Evolutionary conservation across 2,888 invertebrate species (phyloP).

Genomic region (Nomada goodeniana): DNA sequence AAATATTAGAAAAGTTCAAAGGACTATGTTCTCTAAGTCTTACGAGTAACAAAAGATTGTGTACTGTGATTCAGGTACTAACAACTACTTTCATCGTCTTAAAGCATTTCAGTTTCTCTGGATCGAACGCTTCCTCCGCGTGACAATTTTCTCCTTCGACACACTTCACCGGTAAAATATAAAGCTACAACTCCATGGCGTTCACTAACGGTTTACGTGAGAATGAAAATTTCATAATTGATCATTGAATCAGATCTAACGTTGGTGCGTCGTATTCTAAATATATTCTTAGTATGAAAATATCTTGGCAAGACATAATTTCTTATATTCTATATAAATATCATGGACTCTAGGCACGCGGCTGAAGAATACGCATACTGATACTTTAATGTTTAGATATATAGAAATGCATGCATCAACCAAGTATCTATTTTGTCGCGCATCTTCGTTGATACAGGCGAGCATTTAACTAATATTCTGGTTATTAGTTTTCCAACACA

Average conservation of each 20-base stretch:
- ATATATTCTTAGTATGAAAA: slow-evolving; percentile 55
- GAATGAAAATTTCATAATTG: slow-evolving; percentile 22
- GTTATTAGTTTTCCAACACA: not conserved
- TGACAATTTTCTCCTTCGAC: not conserved
- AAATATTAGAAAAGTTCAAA: slow-evolving; percentile 56
- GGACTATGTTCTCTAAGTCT: slow-evolving; percentile 60
- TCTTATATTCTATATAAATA: slow-evolving; percentile 53
- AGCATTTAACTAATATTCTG: not conserved
- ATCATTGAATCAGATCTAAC: slow-evolving; percentile 26
- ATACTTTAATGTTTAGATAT: slow-evolving; percentile 29
- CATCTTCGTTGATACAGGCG: not conserved
- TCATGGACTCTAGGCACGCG: slow-evolving; percentile 41
- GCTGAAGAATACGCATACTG: slow-evolving; percentile 31
- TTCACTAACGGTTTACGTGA: slow-evolving; percentile 9
- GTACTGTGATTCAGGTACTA: slow-evolving; percentile 78
- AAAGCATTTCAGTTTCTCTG: slow-evolving; percentile 66
- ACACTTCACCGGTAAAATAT: slow-evolving; percentile 42
- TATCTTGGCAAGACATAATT: slow-evolving; percentile 65
- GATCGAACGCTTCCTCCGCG: not conserved
- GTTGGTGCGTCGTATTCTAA: slow-evolving; percentile 23
- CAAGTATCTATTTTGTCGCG: slow-evolving; percentile 16
- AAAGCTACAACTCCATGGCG: not conserved
- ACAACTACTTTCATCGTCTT: slow-evolving; percentile 66
- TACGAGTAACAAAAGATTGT: slow-evolving; percentile 64
- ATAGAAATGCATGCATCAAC: slow-evolving; percentile 14